Evolutionary conservation across 2,888 invertebrate genomes (phyloP).

Genomic region (Halocaridina rubra): DNA sequence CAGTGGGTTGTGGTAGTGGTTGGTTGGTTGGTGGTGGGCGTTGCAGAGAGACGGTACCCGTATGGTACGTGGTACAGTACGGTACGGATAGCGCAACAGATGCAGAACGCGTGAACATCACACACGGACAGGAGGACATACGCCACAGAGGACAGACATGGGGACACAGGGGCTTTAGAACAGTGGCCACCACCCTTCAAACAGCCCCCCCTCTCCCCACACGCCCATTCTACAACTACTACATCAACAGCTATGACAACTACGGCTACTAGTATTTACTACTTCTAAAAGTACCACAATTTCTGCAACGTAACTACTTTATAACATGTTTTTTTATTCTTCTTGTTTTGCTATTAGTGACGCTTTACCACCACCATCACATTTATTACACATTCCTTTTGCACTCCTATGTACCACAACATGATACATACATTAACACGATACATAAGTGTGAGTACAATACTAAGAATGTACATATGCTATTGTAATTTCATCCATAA

Average conservation of each 20-base stretch:
- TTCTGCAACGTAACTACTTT: too few relatives aligned
- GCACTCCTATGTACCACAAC: too few relatives aligned
- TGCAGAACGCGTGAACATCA: slow-evolving; percentile 44
- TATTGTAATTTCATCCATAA: too few relatives aligned
- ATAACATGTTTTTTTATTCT: too few relatives aligned
- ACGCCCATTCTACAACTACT: slow-evolving; percentile 76
- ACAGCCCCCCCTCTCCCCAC: background rate
- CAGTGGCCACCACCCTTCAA: slow-evolving; percentile 33
- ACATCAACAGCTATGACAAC: too few relatives aligned
- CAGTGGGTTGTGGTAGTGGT: slow-evolving; percentile 57
- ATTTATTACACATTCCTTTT: too few relatives aligned
- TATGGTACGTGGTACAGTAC: slow-evolving; percentile 55
- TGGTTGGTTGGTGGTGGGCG: slow-evolving; percentile 58
- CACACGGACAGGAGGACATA: slow-evolving; percentile 51
- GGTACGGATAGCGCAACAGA: slow-evolving; percentile 58
- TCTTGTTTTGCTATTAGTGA: too few relatives aligned
- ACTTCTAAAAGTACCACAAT: too few relatives aligned
- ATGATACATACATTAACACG: too few relatives aligned
- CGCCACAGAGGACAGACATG: slow-evolving; percentile 61
- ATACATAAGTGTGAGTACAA: too few relatives aligned
- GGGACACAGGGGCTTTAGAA: slow-evolving; percentile 49
- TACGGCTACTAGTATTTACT: background rate
- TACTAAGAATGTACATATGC: too few relatives aligned
- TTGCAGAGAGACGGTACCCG: slow-evolving; percentile 51
- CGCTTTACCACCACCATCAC: too few relatives aligned